phyloP scores from a whole-genome alignment of 2,113 vertebrate genomes.

The Cyphomyrus plagiostoma region DNA sequence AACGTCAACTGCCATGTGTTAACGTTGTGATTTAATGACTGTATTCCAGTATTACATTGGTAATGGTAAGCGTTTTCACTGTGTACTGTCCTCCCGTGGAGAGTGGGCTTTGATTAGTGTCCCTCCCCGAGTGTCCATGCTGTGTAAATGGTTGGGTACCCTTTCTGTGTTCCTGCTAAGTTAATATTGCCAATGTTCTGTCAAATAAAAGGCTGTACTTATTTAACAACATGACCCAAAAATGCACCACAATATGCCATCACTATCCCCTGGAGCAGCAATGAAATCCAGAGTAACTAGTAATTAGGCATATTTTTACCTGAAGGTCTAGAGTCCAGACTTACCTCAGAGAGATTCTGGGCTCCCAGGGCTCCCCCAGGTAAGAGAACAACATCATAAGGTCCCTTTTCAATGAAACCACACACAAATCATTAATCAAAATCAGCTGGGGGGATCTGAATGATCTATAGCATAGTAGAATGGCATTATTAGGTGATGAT shows the following conservation, averaged over 20 bases:
- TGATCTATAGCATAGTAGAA: neutral
- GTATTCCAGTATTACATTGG: neutral
- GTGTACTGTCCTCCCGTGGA: neutral
- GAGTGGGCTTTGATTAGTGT: neutral
- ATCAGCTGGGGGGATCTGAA: neutral
- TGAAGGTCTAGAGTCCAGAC: neutral
- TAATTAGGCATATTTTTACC: neutral
- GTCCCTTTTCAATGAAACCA: slow-evolving; percentile 65
- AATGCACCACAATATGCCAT: neutral
- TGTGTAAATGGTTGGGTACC: neutral
- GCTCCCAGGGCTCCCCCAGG: slow-evolving; percentile 90
- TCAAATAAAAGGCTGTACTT: neutral
- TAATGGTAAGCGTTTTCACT: neutral
- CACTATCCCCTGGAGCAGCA: neutral
- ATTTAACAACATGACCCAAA: neutral
- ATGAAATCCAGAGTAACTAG: neutral
- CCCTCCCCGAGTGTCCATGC: neutral
- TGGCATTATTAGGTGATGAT: neutral
- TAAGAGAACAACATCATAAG: slow-evolving; percentile 87
- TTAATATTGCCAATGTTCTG: neutral
- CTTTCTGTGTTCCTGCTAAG: neutral
- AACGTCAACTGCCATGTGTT: neutral
- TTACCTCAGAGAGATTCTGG: slow-evolving; percentile 90
- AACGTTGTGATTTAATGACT: neutral
- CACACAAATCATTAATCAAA: neutral